Conservation (phyloP, 2,797 vertebrate genomes). For the Parauchenoglanis punctatus region DNA sequence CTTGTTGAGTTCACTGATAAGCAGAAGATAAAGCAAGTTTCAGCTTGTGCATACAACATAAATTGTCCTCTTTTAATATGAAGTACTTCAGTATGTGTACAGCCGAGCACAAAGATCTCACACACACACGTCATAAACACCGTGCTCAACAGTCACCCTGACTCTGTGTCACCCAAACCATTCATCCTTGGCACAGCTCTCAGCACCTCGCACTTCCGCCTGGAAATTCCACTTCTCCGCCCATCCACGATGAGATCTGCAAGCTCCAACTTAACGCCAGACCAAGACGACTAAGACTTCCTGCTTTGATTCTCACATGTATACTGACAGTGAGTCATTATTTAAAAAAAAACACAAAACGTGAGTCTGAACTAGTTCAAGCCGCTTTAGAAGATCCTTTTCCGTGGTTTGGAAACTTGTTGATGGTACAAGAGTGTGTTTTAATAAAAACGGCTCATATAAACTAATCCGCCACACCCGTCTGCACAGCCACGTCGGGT, state of each 20-base stretch:
- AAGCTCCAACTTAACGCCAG: conserved; percentile 9
- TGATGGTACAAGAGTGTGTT: not conserved
- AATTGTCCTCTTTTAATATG: not conserved
- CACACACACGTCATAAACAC: conserved; percentile 68
- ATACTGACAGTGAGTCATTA: not conserved
- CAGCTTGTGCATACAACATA: not conserved
- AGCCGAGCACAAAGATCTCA: conserved; percentile 46
- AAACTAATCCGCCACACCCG: conserved; percentile 8
- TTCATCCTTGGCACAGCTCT: conserved; percentile 35
- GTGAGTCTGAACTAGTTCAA: conserved; percentile 18
- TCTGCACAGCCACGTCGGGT: not conserved
- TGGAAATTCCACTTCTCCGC: conserved; percentile 47
- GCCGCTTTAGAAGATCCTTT: not conserved
- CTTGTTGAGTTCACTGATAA: not conserved
- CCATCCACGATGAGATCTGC: not conserved
- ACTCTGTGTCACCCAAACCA: conserved; percentile 64
- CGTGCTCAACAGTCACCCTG: conserved; percentile 67
- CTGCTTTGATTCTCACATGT: conserved; percentile 23
- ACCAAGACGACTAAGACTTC: conserved; percentile 15
- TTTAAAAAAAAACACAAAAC: not conserved
- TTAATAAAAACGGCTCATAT: conserved; percentile 15
- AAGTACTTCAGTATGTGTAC: conserved; percentile 2
- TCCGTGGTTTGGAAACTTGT: not conserved
- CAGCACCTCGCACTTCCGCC: conserved; percentile 38
- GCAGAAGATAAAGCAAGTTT: conserved; percentile 12